phyloP scores from a whole-genome alignment of 2,113 vertebrate species.

The Zosterops lateralis region DNA sequence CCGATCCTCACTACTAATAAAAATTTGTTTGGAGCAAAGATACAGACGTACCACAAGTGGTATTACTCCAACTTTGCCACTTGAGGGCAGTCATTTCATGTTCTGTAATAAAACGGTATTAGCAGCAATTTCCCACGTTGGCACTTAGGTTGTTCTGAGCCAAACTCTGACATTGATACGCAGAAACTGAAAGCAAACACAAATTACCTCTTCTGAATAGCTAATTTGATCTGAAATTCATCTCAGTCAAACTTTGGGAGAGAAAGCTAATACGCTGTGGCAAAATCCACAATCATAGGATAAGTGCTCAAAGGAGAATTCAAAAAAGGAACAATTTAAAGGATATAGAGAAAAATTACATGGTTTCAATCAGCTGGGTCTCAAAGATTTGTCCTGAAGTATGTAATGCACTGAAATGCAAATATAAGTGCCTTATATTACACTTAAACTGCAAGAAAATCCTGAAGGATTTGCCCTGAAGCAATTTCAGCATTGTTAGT shows the following conservation, averaged over 20 bases:
- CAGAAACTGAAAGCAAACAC: not conserved
- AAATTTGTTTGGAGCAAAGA: not conserved
- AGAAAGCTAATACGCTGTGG: not conserved
- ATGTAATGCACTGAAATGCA: not conserved
- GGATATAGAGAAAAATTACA: not conserved
- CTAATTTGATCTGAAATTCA: not conserved
- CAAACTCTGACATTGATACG: not conserved
- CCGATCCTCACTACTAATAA: not conserved
- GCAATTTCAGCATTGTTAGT: not conserved
- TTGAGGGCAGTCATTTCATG: slow-evolving; percentile 47
- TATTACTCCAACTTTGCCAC: not conserved
- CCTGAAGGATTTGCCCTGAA: not conserved
- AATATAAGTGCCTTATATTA: not conserved
- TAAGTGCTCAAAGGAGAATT: not conserved
- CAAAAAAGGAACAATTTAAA: not conserved
- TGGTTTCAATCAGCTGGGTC: not conserved
- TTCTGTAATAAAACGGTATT: not conserved
- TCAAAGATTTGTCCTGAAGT: not conserved
- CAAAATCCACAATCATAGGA: not conserved
- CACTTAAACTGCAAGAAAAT: not conserved
- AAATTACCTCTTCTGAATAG: not conserved
- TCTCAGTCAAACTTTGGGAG: not conserved
- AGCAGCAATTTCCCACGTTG: not conserved
- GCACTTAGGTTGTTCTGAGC: not conserved
- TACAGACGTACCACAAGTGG: fast-evolving